Evolutionary conservation across 2,888 invertebrate genomes (phyloP), one percentile per base, ranked within the genome.

Genomic region (Mesorhabditis spiculigera): DNA sequence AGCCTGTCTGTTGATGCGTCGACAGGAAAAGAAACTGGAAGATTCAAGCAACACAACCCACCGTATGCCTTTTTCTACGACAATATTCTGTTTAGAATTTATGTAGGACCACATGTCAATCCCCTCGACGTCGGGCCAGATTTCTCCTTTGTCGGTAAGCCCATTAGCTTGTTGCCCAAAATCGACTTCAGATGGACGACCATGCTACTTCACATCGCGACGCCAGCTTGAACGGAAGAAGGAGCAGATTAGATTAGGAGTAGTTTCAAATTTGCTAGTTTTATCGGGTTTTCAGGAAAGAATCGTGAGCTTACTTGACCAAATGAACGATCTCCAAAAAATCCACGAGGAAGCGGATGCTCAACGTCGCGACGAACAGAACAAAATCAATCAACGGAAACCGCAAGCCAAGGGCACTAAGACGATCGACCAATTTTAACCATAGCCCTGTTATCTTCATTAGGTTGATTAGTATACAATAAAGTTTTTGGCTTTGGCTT

Each of bases 241-340:
- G 66, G 80, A 85, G 45, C 85, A 84, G 67, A 74, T 81, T 63
- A 76, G 85, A 70, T 71, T 84, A n/a, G 80, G 78, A 45, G 84
- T 84, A 43, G 28, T 28, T 28, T 28, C 28, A 28, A 28, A 28
- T 28, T 28, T 28, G 28, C 28, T 28, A 28, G 28, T 28, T 28
- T 28, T 28, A 28, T 28, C 28, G 28, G 28, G 28, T 28, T 28
- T 28, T 64, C 71, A 82, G 82, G 82, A 76, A 73, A 76, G 77
- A 64, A 80, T 84, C 16, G 81, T 83, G 43, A 66, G 75, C 16
- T 75, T 76, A 45, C 68, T 83, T 68, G 75, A 73, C 5, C 81
- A 83, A 61, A 73, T 82, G n/a, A 71, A 76, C 43, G 72, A 78
- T 50, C 78, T 80, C 10, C 76, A 80, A 58, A 28, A 62, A 6